Evolutionary conservation across 2,113 vertebrate species (phyloP).

Genomic region (Pterocles orientalis): DNA sequence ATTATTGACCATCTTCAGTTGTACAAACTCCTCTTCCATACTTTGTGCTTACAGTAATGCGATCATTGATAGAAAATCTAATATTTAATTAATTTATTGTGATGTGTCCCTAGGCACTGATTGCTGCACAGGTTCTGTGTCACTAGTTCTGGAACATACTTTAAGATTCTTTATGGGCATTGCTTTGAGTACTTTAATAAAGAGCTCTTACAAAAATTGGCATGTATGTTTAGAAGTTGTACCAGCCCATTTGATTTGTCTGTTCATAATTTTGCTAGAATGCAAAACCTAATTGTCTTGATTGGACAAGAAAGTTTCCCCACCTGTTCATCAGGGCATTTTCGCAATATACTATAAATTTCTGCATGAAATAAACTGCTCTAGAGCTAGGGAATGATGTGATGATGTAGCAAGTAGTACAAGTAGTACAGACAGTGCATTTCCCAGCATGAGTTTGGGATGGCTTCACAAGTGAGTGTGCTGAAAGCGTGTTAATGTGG

Average conservation of each 20-base stretch:
- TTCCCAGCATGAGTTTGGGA: neutral
- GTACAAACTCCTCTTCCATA: neutral
- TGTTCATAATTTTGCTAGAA: neutral
- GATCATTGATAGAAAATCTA: neutral
- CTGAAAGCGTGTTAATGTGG: neutral
- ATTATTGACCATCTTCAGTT: neutral
- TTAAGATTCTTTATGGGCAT: neutral
- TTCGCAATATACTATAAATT: neutral
- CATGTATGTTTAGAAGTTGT: neutral
- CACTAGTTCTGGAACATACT: neutral
- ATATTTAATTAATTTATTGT: neutral
- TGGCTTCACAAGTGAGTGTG: neutral
- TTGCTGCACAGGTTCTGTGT: neutral
- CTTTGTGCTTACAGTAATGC: neutral
- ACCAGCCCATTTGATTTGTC: neutral
- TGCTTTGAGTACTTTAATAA: neutral
- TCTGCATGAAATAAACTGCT: neutral
- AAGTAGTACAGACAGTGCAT: neutral
- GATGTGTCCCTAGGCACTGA: neutral
- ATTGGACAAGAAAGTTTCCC: neutral
- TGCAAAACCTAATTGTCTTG: neutral
- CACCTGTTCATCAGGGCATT: neutral
- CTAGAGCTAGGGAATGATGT: neutral
- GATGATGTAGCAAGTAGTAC: neutral
- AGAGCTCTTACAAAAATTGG: neutral